Base-by-base conservation (phyloP, 2,888 invertebrate species). In the Cacoxenus indagator region DNA sequence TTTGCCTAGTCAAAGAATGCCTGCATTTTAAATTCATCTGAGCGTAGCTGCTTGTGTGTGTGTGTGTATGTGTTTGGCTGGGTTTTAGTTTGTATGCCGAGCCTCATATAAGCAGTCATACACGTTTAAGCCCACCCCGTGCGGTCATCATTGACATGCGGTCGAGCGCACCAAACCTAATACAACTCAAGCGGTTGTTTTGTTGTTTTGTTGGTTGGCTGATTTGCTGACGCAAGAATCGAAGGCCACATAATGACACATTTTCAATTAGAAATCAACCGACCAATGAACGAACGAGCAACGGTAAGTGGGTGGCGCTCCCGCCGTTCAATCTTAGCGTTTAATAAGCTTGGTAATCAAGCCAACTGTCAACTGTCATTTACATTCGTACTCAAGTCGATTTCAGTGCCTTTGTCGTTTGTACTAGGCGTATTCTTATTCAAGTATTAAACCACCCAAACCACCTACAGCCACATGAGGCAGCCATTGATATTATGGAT, bases 351-450 rank as follows among this genome's bases (percentile, higher is more conserved):
- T n/a, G n/a, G n/a, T n/a, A n/a, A n/a, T n/a, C n/a, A 37, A 37
- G 9, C 37, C 37, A 37, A 37, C 37, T 37, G 37, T 14, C 37
- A 37, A 37, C 37, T 37, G 37, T 37, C 37, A 37, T 37, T 37
- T 4, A 4, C 37, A 37, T n/a, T n/a, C 37, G 14, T 2, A 37
- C 37, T 2, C 37, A 37, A 37, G n/a, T n/a, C n/a, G n/a, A n/a
- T n/a, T n/a, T n/a, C n/a, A 37, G 37, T 37, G 8, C 37, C 37
- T 37, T 37, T 37, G 37, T 37, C 37, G 14, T 37, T 37, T 37
- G 14, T 9, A 22, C 51, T 2, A n/a, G 57, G 14, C 57, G 57
- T 57, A 57, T 29, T 29, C 57, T 29, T 57, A 57, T 57, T 57
- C 17, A 46, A 31, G 6, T 37, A 37, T 37, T 8, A 5, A 37